phyloP scores from a whole-genome alignment of 1,140 invertebrate genomes.

The Drosophila kepulauana region DNA sequence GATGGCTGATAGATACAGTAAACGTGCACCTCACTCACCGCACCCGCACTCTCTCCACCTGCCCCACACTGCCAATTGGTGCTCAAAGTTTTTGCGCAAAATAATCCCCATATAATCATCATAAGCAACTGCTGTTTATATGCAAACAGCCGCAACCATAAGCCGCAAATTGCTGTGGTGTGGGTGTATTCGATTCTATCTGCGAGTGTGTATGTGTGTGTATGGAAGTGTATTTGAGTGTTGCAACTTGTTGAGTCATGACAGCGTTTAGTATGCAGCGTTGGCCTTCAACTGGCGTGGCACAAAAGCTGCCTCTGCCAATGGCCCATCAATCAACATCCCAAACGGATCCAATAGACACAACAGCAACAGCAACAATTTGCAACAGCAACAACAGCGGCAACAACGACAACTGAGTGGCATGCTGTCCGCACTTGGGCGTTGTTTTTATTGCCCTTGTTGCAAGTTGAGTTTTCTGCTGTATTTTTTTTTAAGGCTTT shows the following conservation, averaged over 20 bases:
- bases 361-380: background rate
- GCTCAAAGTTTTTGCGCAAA: slow-evolving; percentile 40
- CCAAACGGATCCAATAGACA: slow-evolving; percentile 42
- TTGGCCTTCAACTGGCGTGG: slow-evolving; percentile 62
- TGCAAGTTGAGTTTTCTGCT: slow-evolving; percentile 1
- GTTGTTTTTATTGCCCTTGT: slow-evolving; percentile 18
- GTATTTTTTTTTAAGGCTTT: background rate
- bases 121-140: slow-evolving; percentile 25
- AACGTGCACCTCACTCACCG: background rate
- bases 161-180: slow-evolving; percentile 59
- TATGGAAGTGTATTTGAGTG: slow-evolving; percentile 25
- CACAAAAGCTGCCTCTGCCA: slow-evolving; percentile 56
- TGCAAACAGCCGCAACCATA: slow-evolving; percentile 22
- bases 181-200: slow-evolving; percentile 40
- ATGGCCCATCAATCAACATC: slow-evolving; percentile 51
- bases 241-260: slow-evolving; percentile 78
- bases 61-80: slow-evolving; percentile 26
- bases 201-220: slow-evolving; percentile 5
- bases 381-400: background rate
- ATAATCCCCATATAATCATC: slow-evolving; percentile 28
- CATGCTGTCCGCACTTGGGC: slow-evolving; percentile 19
- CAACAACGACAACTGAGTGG: background rate
- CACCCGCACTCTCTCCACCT: background rate
- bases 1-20: background rate
- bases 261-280: slow-evolving; percentile 66